Evolutionary conservation across 2,888 invertebrate genomes (phyloP).

Genomic region (Heterodera filipjevi): DNA sequence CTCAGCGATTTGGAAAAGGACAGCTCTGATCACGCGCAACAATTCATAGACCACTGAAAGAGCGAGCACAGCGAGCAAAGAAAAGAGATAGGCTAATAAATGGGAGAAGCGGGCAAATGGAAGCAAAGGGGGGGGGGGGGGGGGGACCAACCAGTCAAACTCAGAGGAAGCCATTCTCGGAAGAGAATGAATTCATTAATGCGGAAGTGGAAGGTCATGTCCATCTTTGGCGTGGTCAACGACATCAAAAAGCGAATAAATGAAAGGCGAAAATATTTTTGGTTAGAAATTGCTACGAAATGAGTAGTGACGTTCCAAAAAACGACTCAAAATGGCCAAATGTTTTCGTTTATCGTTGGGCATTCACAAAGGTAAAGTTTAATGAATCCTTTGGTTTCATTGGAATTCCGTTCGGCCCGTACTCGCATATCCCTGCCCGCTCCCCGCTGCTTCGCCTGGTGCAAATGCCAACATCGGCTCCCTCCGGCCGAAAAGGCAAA

Average conservation of each 20-base stretch:
- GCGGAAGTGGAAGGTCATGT: conserved; percentile 55
- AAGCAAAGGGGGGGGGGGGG: not conserved
- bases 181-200: conserved; percentile 24
- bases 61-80: conserved; percentile 15
- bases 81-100: conserved; percentile 20
- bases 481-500: conserved; percentile 52
- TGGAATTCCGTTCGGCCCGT: conserved; percentile 11
- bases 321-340: not conserved
- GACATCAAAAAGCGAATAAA: conserved; percentile 22
- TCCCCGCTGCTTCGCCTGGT: not conserved
- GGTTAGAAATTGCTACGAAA: not conserved
- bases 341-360: not conserved
- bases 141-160: conserved; percentile 20
- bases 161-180: conserved; percentile 21
- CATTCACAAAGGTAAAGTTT: not conserved
- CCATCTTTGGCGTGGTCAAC: conserved; percentile 52
- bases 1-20: conserved; percentile 20
- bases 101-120: not conserved
- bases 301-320: too few species aligned
- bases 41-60: conserved; percentile 8
- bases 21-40: conserved; percentile 15
- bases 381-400: not conserved
- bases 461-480: not conserved
- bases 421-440: not conserved
- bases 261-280: not conserved